Conservation (phyloP, 2,113 vertebrate species). For the Elephas maximus region DNA sequence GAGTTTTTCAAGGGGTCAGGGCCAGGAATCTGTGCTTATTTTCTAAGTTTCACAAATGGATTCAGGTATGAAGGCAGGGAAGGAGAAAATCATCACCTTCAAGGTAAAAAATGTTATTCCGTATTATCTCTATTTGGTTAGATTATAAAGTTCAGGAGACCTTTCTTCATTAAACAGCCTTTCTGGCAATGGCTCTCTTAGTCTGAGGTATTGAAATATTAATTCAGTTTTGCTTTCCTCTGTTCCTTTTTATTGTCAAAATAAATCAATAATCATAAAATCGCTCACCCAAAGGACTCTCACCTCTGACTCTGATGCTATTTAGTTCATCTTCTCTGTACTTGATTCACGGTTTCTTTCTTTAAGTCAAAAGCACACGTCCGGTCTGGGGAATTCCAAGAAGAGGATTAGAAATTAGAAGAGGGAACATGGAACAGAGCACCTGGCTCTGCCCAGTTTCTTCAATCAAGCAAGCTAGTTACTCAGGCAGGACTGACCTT, state of each 20-base stretch:
- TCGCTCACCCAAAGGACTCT: background rate
- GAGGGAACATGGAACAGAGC: background rate
- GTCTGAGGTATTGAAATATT: slow-evolving; percentile 23
- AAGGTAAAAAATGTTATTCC: background rate
- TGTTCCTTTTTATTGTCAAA: background rate
- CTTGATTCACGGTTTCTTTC: background rate
- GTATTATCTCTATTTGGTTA: slow-evolving; percentile 18
- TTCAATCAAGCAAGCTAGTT: background rate
- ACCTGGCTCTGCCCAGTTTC: background rate
- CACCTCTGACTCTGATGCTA: background rate
- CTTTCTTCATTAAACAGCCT: background rate
- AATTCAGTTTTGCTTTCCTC: background rate
- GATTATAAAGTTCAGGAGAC: background rate
- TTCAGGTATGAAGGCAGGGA: background rate
- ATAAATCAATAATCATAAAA: slow-evolving; percentile 60
- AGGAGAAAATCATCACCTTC: background rate
- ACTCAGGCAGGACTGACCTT: background rate
- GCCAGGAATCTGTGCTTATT: background rate
- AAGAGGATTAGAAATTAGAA: slow-evolving; percentile 27
- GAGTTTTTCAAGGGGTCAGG: background rate
- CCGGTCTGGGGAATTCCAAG: background rate
- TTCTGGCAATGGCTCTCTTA: background rate
- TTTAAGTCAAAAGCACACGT: background rate
- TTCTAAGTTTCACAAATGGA: background rate
- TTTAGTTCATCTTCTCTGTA: slow-evolving; percentile 38